These are phyloP conservation scores for Formica aserva DNA, from an alignment of 2,888 invertebrate genomes.

Conservation along the genomic window DNA sequence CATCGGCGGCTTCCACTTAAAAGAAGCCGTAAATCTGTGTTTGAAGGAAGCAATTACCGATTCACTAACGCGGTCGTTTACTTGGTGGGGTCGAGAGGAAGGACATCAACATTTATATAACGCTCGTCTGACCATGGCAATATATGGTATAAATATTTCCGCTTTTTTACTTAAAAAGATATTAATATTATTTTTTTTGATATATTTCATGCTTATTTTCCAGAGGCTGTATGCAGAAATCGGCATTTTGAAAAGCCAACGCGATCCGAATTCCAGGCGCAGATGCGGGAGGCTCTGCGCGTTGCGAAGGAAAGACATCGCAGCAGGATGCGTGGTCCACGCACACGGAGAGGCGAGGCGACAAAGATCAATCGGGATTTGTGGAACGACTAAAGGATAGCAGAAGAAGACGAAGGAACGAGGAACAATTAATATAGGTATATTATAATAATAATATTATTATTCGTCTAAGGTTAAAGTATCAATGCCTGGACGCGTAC, in stretches of 20 bases:
- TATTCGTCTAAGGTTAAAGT: too few species aligned
- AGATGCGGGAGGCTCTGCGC: neutral
- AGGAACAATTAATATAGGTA: too few species aligned
- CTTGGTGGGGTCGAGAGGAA: neutral
- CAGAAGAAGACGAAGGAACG: too few species aligned
- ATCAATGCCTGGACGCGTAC: too few species aligned
- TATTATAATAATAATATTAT: too few species aligned
- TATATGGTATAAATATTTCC: neutral
- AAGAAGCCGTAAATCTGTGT: neutral
- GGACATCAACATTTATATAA: neutral
- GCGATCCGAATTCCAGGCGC: neutral
- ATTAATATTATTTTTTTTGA: neutral
- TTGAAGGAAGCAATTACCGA: neutral
- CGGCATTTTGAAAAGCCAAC: neutral
- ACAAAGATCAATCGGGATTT: too few species aligned
- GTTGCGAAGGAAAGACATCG: constrained; percentile 1
- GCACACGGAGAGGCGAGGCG: too few species aligned
- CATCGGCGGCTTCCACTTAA: neutral
- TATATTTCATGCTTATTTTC: neutral
- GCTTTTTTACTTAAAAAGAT: neutral
- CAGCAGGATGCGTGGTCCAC: too few species aligned
- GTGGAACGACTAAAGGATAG: too few species aligned
- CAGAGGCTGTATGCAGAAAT: neutral
- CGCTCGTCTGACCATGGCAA: neutral
- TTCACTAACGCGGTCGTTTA: neutral